Conservation (phyloP, 2,113 vertebrate species). For the Periophthalmodon schlosseri region DNA sequence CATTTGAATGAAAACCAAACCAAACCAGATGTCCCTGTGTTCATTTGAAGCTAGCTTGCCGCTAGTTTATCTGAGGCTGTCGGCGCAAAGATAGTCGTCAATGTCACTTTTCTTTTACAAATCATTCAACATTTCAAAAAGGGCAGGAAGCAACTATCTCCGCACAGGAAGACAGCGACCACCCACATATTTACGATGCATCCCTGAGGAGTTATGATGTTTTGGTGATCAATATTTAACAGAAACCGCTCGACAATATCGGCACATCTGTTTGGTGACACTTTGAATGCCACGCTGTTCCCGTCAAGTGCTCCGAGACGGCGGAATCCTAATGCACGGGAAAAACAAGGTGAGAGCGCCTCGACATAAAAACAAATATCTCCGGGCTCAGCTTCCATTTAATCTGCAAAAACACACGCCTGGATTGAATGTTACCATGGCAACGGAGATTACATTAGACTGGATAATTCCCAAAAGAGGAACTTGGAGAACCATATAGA, state of each 20-base stretch:
- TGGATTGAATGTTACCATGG: slow-evolving; percentile 3
- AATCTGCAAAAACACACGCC: neutral
- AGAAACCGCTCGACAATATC: neutral
- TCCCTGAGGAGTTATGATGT: neutral
- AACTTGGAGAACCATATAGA: neutral
- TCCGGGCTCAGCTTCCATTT: neutral
- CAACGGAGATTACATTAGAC: slow-evolving; percentile 4
- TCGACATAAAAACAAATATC: neutral
- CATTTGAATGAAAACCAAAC: neutral
- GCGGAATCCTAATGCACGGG: neutral
- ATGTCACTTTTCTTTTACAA: neutral
- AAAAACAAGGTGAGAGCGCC: slow-evolving; percentile 4
- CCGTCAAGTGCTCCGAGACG: neutral
- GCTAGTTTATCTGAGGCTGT: neutral
- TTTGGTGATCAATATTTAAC: slow-evolving; percentile 11
- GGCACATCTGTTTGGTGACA: slow-evolving; percentile 5
- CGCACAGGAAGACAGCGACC: neutral
- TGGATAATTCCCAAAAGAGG: neutral
- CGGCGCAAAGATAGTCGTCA: neutral
- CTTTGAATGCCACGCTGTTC: slow-evolving; percentile 6
- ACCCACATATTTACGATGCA: neutral
- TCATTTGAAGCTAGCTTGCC: neutral
- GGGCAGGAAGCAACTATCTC: neutral
- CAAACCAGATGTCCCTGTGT: neutral
- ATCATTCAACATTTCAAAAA: neutral